Evolutionary conservation across 2,888 invertebrate species (phyloP), one percentile per base, ranked within the genome.

Genomic region (Malthinus flaveolus): DNA sequence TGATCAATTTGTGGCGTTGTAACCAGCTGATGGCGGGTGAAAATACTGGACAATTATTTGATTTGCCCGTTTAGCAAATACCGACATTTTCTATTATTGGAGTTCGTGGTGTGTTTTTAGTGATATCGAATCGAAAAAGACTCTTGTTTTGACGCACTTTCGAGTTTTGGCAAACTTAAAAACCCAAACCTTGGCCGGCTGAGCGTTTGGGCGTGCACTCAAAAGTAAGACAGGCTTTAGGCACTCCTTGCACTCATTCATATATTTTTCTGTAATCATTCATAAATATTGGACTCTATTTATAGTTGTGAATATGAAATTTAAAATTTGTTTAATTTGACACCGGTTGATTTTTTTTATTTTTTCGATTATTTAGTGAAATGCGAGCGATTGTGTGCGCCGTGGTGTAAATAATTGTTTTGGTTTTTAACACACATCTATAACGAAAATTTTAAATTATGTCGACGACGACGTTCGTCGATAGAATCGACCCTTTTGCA

Each of bases 401-500:
- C 59, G 39, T 67, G 39, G 59, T 65, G 66, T 66, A 64, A 63
- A 66, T 66, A 66, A 57, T 59, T 51, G 23, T 42, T 42, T 13
- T 13, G 13, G 39, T 42, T 42, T 42, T 37, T 42, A 15, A 15
- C 3, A 42, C 31, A 35, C 31, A 35, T 12, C 13, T 42, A 42
- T 15, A 42, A 42, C 39, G 9, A 42, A 42, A 42, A 42, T 5
- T 42, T 42, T 54, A 36, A 50, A 63, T 57, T 79, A 86, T 86
- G 88, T 88, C 91, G 84, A 89, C 88, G 84, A 89, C 93, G 81
- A 88, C 93, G 81, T 94, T 97, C 86, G 96, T 97, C 84, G 97
- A 98, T 87, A 93, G 97, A 83, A 97, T 98, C 85, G 98, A 98
- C 86, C 98, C 98, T 76, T 98, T 98, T 84, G 93, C 95, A 74